These are phyloP conservation scores for Ctenopoma kingsleyae DNA, from an alignment of 2,797 vertebrate species.

Conservation along the genomic window DNA sequence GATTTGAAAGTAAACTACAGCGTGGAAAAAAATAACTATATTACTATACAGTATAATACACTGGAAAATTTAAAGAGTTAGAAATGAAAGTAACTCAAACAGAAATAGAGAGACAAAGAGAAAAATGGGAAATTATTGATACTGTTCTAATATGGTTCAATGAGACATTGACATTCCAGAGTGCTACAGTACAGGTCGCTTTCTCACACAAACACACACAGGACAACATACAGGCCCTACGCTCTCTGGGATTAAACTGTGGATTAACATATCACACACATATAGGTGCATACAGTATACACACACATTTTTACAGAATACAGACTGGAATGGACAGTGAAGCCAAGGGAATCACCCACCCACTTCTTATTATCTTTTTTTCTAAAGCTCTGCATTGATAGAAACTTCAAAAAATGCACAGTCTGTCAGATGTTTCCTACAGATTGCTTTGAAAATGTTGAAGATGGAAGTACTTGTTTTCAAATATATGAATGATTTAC, in stretches of 20 bases:
- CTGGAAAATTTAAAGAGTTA: constrained; percentile 6
- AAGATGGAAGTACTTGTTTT: constrained; percentile 3
- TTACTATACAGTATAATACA: too few species aligned
- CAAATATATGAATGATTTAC: not conserved
- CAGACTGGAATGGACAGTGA: constrained; percentile 19
- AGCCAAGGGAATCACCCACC: constrained; percentile 20
- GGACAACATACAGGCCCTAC: constrained; percentile 29
- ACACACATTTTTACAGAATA: constrained; percentile 17
- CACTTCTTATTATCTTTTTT: constrained; percentile 57
- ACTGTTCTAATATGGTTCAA: constrained; percentile 22
- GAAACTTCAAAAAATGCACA: constrained; percentile 37
- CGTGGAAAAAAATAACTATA: too few species aligned
- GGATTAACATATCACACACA: constrained; percentile 62
- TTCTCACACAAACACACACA: constrained; percentile 7
- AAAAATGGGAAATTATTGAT: constrained; percentile 21
- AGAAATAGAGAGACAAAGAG: not conserved
- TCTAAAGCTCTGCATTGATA: constrained; percentile 44
- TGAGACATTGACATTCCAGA: constrained; percentile 35
- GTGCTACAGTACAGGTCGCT: constrained; percentile 32
- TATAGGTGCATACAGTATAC: not conserved
- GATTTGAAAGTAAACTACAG: too few species aligned
- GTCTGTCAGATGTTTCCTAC: constrained; percentile 25
- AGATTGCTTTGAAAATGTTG: constrained; percentile 19
- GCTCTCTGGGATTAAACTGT: constrained; percentile 60
- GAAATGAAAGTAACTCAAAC: constrained; percentile 26